These are phyloP conservation scores for Chloropsis cyanopogon DNA, from an alignment of 2,113 vertebrate species.

Conservation along the genomic window DNA sequence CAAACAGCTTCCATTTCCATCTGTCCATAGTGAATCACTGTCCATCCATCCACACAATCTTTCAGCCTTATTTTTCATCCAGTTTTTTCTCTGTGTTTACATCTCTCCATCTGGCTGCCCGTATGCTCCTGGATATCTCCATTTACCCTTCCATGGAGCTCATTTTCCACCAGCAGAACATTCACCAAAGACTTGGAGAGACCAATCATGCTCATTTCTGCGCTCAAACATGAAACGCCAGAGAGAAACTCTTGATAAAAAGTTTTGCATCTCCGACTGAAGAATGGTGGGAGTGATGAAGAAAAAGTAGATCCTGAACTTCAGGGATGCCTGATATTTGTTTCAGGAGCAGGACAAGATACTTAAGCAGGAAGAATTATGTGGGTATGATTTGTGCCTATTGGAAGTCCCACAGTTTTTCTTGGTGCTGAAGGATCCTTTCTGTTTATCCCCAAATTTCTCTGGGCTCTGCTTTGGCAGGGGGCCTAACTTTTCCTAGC, in stretches of 20 bases:
- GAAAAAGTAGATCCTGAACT: background rate
- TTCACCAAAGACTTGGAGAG: background rate
- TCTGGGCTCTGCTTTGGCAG: background rate
- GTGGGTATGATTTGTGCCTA: background rate
- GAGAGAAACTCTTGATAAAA: background rate
- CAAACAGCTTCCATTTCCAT: conserved; percentile 57
- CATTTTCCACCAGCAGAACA: conserved; percentile 24
- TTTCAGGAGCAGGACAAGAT: background rate
- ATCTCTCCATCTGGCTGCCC: conserved; percentile 46
- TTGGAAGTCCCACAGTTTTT: background rate
- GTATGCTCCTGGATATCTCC: conserved; percentile 43
- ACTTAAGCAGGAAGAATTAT: background rate
- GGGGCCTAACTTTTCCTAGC: background rate
- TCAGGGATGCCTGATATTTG: background rate
- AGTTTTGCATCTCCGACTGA: background rate
- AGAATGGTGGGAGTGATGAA: background rate
- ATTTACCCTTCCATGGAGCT: conserved; percentile 35
- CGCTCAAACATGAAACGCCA: background rate
- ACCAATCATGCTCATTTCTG: background rate
- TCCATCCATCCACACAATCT: conserved; percentile 50
- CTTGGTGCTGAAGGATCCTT: background rate
- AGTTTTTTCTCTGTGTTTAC: conserved; percentile 28
- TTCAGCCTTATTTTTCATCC: conserved; percentile 53
- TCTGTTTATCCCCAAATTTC: background rate
- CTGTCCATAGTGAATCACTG: conserved; percentile 49